Percentiles rank a stretch among this genome's conserved stretches.
Evolutionary conservation across 2,888 invertebrate genomes (phyloP).

Genomic region (Amphimallon solstitiale): DNA sequence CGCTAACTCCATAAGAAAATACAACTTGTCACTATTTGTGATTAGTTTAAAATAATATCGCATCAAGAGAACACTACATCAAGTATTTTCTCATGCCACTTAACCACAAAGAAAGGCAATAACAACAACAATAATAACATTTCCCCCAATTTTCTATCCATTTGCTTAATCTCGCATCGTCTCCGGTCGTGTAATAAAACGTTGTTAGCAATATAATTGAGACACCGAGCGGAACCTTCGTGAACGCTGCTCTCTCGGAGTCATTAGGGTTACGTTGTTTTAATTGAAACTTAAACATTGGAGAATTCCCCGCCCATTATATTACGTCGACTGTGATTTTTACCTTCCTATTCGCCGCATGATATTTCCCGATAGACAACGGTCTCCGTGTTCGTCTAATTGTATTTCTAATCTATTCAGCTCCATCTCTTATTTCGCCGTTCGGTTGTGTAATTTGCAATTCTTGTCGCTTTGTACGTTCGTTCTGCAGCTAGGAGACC

Average conservation of each 20-base stretch:
- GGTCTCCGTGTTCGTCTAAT: background rate
- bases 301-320: constrained; percentile 1
- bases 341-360: background rate
- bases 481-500: background rate
- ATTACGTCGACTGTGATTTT: background rate
- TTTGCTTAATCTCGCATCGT: constrained; percentile 14
- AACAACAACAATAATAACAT: background rate
- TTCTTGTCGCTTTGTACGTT: background rate
- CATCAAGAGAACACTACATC: background rate
- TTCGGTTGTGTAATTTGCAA: constrained; percentile 16
- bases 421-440: background rate
- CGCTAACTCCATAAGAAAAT: background rate
- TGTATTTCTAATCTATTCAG: background rate
- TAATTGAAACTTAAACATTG: constrained; percentile 26
- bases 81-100: background rate
- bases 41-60: background rate
- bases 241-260: background rate
- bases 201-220: constrained; percentile 18
- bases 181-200: background rate
- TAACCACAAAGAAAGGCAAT: background rate
- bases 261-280: constrained; percentile 15
- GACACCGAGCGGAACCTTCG: background rate
- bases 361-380: background rate
- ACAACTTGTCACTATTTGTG: constrained; percentile 16
- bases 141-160: constrained; percentile 18